A percentile compares a stretch with the other conserved stretches of the same genome.
phyloP scores from a whole-genome alignment of 1,140 invertebrate species.

The Plectrocnemia conspersa region DNA sequence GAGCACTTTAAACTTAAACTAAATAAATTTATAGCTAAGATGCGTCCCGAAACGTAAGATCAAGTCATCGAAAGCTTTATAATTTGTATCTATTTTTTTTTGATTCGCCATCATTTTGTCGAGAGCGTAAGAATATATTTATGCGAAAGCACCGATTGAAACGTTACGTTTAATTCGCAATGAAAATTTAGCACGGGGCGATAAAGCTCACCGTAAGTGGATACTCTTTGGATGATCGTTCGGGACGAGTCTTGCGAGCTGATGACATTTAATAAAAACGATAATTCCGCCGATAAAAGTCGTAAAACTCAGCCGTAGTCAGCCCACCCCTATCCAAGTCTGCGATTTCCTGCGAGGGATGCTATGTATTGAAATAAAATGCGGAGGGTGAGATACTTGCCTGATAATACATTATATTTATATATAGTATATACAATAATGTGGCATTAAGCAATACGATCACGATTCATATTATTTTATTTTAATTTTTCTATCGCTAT shows the following conservation, averaged over 20 bases:
- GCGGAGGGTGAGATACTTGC: not conserved
- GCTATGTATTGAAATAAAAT: not conserved
- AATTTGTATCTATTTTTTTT: too few species aligned
- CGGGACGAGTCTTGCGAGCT: constrained; percentile 12
- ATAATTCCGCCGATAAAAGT: constrained; percentile 17
- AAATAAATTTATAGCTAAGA: too few species aligned
- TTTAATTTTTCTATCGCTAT: not conserved
- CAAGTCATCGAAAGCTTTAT: too few species aligned
- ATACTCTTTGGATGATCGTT: constrained; percentile 1
- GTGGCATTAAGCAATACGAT: too few species aligned
- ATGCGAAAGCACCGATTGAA: not conserved
- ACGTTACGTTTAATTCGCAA: not conserved
- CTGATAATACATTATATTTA: too few species aligned
- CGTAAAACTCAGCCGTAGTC: constrained; percentile 5
- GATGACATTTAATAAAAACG: constrained; percentile 24
- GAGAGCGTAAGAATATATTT: not conserved
- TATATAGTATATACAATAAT: too few species aligned
- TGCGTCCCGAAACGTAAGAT: too few species aligned
- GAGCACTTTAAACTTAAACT: too few species aligned
- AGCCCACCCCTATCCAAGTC: not conserved
- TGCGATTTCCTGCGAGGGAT: not conserved
- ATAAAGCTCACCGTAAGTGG: constrained; percentile 12
- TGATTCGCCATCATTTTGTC: too few species aligned
- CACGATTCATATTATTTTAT: not conserved
- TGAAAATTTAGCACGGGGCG: not conserved